Conservation (phyloP, 2,797 vertebrate genomes). For the Acestrorhynchus altus region DNA sequence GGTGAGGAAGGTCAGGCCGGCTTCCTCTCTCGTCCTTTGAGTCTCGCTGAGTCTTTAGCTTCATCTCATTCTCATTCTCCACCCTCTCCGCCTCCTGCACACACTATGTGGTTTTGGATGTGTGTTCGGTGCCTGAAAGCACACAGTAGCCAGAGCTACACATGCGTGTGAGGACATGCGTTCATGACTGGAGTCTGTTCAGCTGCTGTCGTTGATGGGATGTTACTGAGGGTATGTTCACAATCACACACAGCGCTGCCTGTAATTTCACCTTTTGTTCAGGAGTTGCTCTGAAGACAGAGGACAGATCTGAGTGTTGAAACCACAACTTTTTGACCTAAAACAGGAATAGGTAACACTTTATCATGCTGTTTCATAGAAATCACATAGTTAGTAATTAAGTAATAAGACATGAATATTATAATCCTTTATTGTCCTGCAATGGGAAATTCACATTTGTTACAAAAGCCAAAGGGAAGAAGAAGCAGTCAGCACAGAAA, state of each 20-base stretch:
- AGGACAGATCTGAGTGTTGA: not conserved
- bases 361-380: too few relatives aligned
- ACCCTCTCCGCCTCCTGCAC: conserved; percentile 33
- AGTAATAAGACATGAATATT: too few relatives aligned
- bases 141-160: conserved; percentile 26
- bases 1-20: conserved; percentile 56
- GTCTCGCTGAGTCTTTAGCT: conserved; percentile 49
- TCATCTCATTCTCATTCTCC: conserved; percentile 51
- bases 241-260: not conserved
- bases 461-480: too few relatives aligned
- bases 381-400: too few relatives aligned
- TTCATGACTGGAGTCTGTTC: conserved; percentile 30
- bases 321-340: too few relatives aligned
- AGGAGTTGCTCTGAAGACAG: not conserved
- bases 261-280: conserved; percentile 1
- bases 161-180: conserved; percentile 42
- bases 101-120: conserved; percentile 35
- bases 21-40: conserved; percentile 52
- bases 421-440: too few relatives aligned
- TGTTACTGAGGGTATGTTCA: conserved; percentile 16
- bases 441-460: too few relatives aligned
- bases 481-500: too few relatives aligned
- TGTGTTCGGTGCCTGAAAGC: conserved; percentile 41
- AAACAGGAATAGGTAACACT: too few relatives aligned
- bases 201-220: conserved; percentile 15